These are phyloP conservation scores for Thinocorus orbignyianus DNA, from an alignment of 2,113 vertebrate genomes.

Conservation along the genomic window DNA sequence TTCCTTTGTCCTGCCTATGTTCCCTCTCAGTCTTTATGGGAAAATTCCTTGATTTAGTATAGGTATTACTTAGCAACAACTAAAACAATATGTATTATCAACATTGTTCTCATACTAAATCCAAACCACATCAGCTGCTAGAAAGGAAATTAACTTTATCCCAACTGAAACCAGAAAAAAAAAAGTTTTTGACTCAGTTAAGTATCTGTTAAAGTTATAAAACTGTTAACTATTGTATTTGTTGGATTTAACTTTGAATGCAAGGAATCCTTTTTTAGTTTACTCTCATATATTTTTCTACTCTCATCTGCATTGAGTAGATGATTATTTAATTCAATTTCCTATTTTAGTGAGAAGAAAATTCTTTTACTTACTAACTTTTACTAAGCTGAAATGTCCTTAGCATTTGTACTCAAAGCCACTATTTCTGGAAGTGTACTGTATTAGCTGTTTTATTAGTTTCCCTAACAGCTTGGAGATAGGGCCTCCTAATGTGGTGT, in stretches of 20 bases:
- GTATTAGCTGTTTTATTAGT: not conserved
- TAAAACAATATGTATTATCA: not conserved
- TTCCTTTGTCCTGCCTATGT: not conserved
- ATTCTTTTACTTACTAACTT: constrained; percentile 29
- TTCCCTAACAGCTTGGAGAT: constrained; percentile 18
- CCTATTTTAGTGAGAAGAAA: constrained; percentile 8
- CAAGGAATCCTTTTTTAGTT: not conserved
- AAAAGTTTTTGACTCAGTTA: not conserved
- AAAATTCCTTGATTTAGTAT: not conserved
- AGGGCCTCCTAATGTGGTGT: not conserved
- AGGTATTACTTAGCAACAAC: not conserved
- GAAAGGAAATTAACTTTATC: not conserved
- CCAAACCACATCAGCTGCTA: not conserved
- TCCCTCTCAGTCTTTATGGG: not conserved
- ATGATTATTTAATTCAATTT: constrained; percentile 18
- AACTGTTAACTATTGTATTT: not conserved
- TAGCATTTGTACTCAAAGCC: constrained; percentile 10
- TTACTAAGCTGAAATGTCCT: constrained; percentile 24
- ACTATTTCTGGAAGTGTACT: not conserved
- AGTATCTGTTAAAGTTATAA: not conserved
- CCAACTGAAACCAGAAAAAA: not conserved
- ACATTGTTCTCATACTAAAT: not conserved
- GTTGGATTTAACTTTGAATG: not conserved
- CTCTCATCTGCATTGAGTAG: not conserved
- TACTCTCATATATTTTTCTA: not conserved